These are phyloP conservation scores for Dicycla oo DNA, from an alignment of 2,888 invertebrate genomes.

Conservation along the genomic window DNA sequence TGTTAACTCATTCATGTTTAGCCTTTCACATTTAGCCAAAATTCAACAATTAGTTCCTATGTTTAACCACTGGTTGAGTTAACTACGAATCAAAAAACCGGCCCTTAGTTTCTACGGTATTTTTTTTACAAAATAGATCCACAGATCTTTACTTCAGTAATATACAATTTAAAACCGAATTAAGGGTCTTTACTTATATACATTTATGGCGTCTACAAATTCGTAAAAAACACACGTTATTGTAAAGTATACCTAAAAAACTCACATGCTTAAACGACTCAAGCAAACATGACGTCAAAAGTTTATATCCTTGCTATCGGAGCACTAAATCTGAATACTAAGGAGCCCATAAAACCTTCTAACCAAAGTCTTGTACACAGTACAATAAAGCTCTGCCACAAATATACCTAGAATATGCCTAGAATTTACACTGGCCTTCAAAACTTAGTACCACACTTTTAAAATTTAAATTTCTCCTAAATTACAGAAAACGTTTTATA, in stretches of 20 bases:
- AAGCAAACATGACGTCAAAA: slow-evolving; percentile 32
- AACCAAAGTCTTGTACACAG: slow-evolving; percentile 18
- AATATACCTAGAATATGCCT: slow-evolving; percentile 16
- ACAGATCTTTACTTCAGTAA: background rate
- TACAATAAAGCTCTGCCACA: slow-evolving; percentile 45
- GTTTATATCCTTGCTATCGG: slow-evolving; percentile 42
- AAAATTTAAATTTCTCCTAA: too few species aligned
- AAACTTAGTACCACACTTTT: too few species aligned
- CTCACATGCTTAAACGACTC: slow-evolving; percentile 1
- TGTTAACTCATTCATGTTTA: too few species aligned
- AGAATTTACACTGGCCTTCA: too few species aligned
- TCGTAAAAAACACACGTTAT: slow-evolving; percentile 37
- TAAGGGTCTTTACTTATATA: background rate
- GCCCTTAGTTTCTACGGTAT: too few species aligned
- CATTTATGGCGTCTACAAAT: slow-evolving; percentile 3
- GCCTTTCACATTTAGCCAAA: too few species aligned
- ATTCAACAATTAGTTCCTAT: too few species aligned
- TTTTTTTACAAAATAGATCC: too few species aligned
- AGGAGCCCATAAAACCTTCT: slow-evolving; percentile 42
- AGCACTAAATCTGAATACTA: slow-evolving; percentile 46
- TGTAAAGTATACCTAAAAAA: background rate
- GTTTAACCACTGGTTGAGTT: too few species aligned
- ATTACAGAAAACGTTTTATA: too few species aligned
- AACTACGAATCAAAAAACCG: too few species aligned
- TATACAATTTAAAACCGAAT: slow-evolving; percentile 3